Evolutionary conservation across 1,140 invertebrate species (phyloP).

Genomic region (Delia radicum): DNA sequence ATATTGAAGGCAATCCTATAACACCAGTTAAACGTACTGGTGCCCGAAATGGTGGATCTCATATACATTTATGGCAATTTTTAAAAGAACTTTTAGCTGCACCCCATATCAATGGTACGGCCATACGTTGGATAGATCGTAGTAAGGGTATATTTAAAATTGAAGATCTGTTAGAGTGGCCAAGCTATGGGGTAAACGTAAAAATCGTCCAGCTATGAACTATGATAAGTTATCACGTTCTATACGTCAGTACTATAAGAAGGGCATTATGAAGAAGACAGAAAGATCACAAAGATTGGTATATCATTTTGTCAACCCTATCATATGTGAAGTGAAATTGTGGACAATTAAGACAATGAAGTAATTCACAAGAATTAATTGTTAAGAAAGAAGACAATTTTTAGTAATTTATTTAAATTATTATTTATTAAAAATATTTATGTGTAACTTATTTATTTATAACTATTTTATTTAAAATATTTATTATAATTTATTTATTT

Average conservation of each 20-base stretch:
- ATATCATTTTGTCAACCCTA: constrained; percentile 98
- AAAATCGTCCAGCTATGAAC: constrained; percentile 99
- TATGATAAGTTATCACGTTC: constrained; percentile 98
- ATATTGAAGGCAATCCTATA: constrained; percentile 42
- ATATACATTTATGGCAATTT: constrained; percentile 99
- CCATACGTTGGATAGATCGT: constrained; percentile 95
- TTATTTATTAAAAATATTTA: too few relatives aligned
- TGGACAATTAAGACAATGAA: not conserved
- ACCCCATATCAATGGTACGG: constrained; percentile 82
- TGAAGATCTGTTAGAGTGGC: constrained; percentile 95
- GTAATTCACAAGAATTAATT: not conserved
- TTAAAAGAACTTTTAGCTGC: constrained; percentile 91
- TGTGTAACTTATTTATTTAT: constrained; percentile 11
- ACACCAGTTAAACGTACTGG: constrained; percentile 29
- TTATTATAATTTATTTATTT: constrained; percentile 22
- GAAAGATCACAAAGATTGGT: constrained; percentile 96
- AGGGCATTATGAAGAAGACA: constrained; percentile 99
- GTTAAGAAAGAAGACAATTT: too few relatives aligned
- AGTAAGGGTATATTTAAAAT: constrained; percentile 97
- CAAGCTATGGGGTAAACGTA: constrained; percentile 92
- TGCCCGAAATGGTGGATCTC: constrained; percentile 67
- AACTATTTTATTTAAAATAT: constrained; percentile 19
- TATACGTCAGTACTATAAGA: constrained; percentile 99
- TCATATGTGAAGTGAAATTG: constrained; percentile 61
- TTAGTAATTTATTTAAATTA: too few relatives aligned